phyloP scores from a whole-genome alignment of 2,797 vertebrate genomes.

The Cynopterus sphinx region DNA sequence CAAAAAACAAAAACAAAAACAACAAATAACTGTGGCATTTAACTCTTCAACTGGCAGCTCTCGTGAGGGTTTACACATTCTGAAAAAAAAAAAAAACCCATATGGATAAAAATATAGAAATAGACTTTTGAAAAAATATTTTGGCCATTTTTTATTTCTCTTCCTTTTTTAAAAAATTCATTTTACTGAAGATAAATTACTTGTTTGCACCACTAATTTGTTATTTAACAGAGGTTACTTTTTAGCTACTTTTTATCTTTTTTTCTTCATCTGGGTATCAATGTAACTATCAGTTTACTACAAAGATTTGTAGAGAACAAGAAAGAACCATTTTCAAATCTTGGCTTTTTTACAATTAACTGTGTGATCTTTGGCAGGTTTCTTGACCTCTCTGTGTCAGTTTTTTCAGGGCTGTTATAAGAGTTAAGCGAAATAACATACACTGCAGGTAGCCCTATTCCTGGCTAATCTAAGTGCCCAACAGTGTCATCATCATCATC shows the following conservation, averaged over 20 bases:
- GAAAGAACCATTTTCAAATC: not conserved
- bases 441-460: not conserved
- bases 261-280: not conserved
- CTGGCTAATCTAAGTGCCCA: not conserved
- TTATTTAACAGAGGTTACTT: not conserved
- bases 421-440: not conserved
- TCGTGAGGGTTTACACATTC: not conserved
- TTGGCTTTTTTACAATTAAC: not conserved
- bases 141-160: not conserved
- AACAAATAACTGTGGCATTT: not conserved
- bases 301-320: not conserved
- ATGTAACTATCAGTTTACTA: not conserved
- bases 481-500: not conserved
- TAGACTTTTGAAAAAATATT: conserved; percentile 34
- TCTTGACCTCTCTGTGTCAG: not conserved
- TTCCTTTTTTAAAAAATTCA: not conserved
- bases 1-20: no score
- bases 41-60: not conserved
- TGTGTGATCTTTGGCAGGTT: not conserved
- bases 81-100: not conserved
- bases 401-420: not conserved
- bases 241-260: not conserved
- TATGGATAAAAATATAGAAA: not conserved
- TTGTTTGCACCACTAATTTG: not conserved
- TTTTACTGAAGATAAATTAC: not conserved